Evolutionary conservation across 2,113 vertebrate species (phyloP), one percentile per base, ranked within the genome.

Genomic region (Rutilus rutilus): DNA sequence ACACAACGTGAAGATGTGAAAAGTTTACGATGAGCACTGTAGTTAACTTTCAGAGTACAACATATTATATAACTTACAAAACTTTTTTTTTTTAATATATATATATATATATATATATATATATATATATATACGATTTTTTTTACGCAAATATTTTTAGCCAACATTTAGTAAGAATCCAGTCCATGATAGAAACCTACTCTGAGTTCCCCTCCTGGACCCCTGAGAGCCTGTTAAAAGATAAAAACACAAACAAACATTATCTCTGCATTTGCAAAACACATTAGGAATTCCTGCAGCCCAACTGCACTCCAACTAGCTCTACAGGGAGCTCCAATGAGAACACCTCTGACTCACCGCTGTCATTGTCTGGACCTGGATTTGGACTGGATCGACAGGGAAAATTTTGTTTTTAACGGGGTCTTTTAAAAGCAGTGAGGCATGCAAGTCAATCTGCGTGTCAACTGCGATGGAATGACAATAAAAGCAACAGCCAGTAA

Each of bases 191-290:
- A 25, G 9, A 62, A 50, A 64, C 81, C 84, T 93, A 96, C 97
- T 96, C 90, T 96, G 93, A 88, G 95, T 93, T 91, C 94, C 95
- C 90, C 97, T 94, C 77, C 95, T 95, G 54, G 96, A 94, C 8
- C 95, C 94, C 1, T 91, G 87, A 36, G 95, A 87, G 59, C 95
- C 92, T 97, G 88, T 33, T 69, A 65, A 78, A 47, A 75, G 54
- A n/a, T 2, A 74, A 45, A 52, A 52, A 19, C 27, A 67, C 65
- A 82, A 21, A 78, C 59, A 80, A 39, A 77, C 25, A 87, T 19
- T 17, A 76, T 27, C 17, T 59, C 69, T 50, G 42, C n/a, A 15
- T 33, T 57, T 60, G 77, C 54, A 36, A 76, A 71, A 39, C n/a
- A 67, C 76, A 78, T 39, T n/a, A 59, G 36, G 23, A 62, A 75